phyloP scores from a whole-genome alignment of 2,113 vertebrate genomes.

The Carassius auratus region DNA sequence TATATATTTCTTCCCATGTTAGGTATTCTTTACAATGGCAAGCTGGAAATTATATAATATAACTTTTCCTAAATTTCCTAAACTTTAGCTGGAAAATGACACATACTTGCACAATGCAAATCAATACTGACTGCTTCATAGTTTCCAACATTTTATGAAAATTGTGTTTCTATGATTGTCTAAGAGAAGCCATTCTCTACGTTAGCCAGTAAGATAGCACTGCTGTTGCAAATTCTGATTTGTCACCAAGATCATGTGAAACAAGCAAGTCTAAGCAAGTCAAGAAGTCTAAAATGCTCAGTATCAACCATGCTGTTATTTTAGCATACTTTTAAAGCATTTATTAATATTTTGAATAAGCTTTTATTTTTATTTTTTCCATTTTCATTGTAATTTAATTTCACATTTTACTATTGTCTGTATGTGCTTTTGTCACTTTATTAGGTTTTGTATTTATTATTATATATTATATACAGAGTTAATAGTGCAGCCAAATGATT shows the following conservation, averaged over 20 bases:
- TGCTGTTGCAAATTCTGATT: background rate
- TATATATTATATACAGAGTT: no score
- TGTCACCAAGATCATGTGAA: background rate
- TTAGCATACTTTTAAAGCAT: background rate
- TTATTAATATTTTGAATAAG: no score
- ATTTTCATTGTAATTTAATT: no score
- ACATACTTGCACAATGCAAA: background rate
- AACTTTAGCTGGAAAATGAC: background rate
- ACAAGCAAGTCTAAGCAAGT: no score
- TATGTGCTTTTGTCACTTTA: no score
- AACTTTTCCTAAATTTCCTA: background rate
- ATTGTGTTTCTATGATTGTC: no score
- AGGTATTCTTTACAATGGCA: background rate
- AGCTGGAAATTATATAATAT: background rate
- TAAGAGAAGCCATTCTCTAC: background rate
- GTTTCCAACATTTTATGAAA: background rate
- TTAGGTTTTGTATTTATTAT: no score
- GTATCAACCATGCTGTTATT: background rate
- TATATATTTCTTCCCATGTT: no score
- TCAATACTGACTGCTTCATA: background rate
- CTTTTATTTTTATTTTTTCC: no score
- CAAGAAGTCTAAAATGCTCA: background rate
- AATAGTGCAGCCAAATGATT: no score
- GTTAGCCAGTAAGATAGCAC: background rate
- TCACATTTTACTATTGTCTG: no score